Evolutionary conservation across 2,113 vertebrate species (phyloP), one percentile per base, ranked within the genome.

Genomic region (Carollia perspicillata): DNA sequence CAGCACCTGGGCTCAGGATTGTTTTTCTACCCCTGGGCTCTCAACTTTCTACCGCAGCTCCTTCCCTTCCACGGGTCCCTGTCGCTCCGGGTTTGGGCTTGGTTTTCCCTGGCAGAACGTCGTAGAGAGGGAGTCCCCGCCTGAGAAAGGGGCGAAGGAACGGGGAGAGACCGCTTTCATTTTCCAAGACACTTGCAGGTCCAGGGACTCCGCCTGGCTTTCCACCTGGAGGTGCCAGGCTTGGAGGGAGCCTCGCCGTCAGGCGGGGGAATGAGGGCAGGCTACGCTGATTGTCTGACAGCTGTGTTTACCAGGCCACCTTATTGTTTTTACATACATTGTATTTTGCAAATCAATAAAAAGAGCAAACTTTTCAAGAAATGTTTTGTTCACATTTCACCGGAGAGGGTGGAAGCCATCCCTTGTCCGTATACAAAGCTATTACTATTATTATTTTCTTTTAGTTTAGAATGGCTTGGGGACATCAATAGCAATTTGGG

Each of bases 301-400:
- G 71, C 42, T 22, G 0, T 35, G 44, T 40, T 69, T 33, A 51
- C 44, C 3, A 55, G 30, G 30, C 71, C 33, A 1, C 71, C 69
- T 65, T 2, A 12, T 42, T 16, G 47, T 6, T 74, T 74, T 65
- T 9, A 92, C 83, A 85, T 77, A 3, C 0, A 3, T 18, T 74
- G 22, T 60, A 37, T 92, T 93, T 94, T 78, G 35, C 58, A 65
- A 69, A 93, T 75, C 87, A 87, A 92, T 84, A 95, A 91, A 94
- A 92, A 78, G 9, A 51, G 79, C 47, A 84, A 97, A 97, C 87
- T 97, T 97, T 97, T 83, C 83, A 65, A 23, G 86, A 78, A 85
- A 89, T 42, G 12, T 85, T 81, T 90, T 78, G 33, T 86, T 86
- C 75, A 40, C 87, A 6, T 95, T 44, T 88, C 63, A 35, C 26